Conservation (phyloP, 1,140 invertebrate species). For the Pogonomyrmex barbatus region DNA sequence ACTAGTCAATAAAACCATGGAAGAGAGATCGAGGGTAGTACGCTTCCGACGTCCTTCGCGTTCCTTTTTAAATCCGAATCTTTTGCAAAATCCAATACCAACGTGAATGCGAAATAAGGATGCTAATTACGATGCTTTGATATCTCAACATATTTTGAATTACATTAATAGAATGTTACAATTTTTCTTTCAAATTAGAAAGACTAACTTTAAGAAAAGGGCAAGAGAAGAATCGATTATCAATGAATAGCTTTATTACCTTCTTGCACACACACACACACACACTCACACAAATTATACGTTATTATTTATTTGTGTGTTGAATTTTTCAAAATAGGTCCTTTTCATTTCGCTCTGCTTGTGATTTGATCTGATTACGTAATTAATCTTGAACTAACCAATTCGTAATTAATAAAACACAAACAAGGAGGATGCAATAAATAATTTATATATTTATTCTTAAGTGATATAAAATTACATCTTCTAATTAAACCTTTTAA, state of each 20-base stretch:
- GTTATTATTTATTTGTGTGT: background rate
- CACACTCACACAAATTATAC: background rate
- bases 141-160: constrained; percentile 31
- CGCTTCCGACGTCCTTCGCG: background rate
- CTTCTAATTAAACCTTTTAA: background rate
- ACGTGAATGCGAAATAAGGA: constrained; percentile 32
- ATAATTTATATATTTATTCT: background rate
- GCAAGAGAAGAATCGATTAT: background rate
- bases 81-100: constrained; percentile 48
- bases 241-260: background rate
- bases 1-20: constrained; percentile 52
- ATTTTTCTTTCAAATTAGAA: background rate
- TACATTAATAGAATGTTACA: background rate
- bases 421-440: background rate
- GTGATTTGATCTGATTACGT: background rate
- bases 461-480: background rate
- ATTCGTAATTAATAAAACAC: background rate
- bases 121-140: constrained; percentile 31
- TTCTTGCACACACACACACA: background rate
- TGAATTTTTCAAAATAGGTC: constrained; percentile 1
- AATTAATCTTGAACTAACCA: background rate
- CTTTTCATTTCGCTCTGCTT: background rate
- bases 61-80: constrained; percentile 37
- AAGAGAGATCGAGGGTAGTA: constrained; percentile 11
- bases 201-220: background rate